These are phyloP conservation scores for Orthosia gothica DNA, from an alignment of 2,888 invertebrate species.

Conservation along the genomic window DNA sequence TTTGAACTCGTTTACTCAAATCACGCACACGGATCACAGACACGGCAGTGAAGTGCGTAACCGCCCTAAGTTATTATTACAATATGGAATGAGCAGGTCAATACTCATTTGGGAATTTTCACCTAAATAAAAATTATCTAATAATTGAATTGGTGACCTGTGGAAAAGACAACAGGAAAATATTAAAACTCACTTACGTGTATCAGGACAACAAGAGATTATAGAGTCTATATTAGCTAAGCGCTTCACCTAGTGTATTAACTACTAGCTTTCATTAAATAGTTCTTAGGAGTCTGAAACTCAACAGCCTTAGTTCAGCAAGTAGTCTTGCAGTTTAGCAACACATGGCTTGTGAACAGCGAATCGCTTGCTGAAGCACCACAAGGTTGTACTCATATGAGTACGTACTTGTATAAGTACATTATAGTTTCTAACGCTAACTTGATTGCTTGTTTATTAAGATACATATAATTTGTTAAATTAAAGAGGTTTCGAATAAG, in stretches of 20 bases:
- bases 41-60: too few species aligned
- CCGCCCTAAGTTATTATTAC: too few species aligned
- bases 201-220: not conserved
- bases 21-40: too few species aligned
- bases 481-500: too few species aligned
- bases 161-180: not conserved
- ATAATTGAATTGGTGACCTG: too few species aligned
- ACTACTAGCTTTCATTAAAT: constrained; percentile 14
- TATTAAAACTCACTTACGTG: not conserved
- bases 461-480: too few species aligned
- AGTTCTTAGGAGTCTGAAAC: not conserved
- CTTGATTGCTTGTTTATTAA: not conserved
- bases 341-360: constrained; percentile 14
- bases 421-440: not conserved
- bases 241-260: not conserved
- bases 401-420: not conserved
- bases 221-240: not conserved
- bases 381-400: not conserved
- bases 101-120: too few species aligned
- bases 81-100: too few species aligned
- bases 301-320: constrained; percentile 20
- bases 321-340: constrained; percentile 27
- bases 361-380: constrained; percentile 1
- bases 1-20: too few species aligned
- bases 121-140: too few species aligned